phyloP scores from a whole-genome alignment of 2,888 invertebrate species.

The Ornithoptera alexandrae region DNA sequence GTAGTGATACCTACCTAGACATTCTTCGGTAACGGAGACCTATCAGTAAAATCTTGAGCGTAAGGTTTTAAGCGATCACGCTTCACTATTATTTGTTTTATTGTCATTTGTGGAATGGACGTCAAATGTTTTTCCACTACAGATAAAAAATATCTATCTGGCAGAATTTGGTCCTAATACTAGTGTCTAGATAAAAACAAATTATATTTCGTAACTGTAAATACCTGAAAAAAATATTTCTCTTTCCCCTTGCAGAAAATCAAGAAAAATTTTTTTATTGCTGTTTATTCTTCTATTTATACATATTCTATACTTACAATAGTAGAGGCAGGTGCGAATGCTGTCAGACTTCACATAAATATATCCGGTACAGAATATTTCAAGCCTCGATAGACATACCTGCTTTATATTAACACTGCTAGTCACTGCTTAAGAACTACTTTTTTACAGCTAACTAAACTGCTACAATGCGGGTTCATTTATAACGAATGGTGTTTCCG shows the following conservation, averaged over 20 bases:
- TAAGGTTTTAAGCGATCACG: no score
- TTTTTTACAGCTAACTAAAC: constrained; percentile 20
- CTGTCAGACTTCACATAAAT: constrained; percentile 42
- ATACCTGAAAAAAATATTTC: no score
- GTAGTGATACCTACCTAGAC: no score
- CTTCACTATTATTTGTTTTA: no score
- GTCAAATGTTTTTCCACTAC: no score
- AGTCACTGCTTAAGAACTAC: constrained; percentile 39
- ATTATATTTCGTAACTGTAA: no score
- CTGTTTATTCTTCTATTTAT: not conserved
- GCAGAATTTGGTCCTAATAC: no score
- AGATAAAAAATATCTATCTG: no score
- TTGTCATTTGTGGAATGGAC: no score
- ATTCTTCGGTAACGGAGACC: no score
- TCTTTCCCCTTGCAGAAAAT: not conserved
- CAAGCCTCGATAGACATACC: constrained; percentile 49
- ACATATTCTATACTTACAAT: constrained; percentile 44
- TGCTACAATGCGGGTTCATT: constrained; percentile 8
- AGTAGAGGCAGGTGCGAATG: constrained; percentile 55
- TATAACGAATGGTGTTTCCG: constrained; percentile 22
- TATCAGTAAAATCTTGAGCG: no score
- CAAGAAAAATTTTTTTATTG: not conserved
- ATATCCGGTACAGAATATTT: constrained; percentile 57
- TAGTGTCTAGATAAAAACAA: no score
- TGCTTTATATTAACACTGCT: constrained; percentile 52